These are phyloP conservation scores for Lepidothrix coronata DNA, from an alignment of 2,113 vertebrate species.

Conservation along the genomic window DNA sequence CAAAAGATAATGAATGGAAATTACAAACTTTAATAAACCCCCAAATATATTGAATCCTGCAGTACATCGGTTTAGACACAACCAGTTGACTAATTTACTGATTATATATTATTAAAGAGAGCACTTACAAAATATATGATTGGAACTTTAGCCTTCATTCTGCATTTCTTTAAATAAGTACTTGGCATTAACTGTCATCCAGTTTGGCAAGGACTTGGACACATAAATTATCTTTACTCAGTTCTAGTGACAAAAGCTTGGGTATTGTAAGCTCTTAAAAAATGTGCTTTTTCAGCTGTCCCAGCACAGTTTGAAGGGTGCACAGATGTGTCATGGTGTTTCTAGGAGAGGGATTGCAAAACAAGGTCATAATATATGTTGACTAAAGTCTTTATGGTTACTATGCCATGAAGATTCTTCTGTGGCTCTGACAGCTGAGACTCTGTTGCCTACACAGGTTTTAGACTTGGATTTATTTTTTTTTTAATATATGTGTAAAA, in stretches of 20 bases:
- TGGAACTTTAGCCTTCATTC: background rate
- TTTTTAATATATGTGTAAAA: fast-evolving
- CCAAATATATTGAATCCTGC: background rate
- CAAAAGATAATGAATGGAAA: constrained; percentile 25
- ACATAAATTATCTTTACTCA: background rate
- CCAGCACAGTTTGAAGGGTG: background rate
- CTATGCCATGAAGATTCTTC: fast-evolving
- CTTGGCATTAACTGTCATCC: background rate
- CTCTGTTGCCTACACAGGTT: background rate
- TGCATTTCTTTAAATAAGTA: background rate
- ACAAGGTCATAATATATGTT: background rate
- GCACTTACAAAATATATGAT: background rate
- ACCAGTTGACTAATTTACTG: background rate
- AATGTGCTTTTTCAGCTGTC: background rate
- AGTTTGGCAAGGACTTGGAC: background rate
- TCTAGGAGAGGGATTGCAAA: background rate
- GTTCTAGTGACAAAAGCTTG: background rate
- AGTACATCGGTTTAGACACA: background rate
- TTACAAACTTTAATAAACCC: background rate
- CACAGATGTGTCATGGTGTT: background rate
- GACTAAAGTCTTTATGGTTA: background rate
- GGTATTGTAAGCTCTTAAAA: background rate
- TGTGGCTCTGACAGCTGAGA: background rate
- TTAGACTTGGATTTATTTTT: background rate
- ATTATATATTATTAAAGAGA: background rate